Percentiles rank a stretch among this genome's conserved stretches.
phyloP scores from a whole-genome alignment of 2,113 vertebrate genomes.

The Chaetura pelagica region DNA sequence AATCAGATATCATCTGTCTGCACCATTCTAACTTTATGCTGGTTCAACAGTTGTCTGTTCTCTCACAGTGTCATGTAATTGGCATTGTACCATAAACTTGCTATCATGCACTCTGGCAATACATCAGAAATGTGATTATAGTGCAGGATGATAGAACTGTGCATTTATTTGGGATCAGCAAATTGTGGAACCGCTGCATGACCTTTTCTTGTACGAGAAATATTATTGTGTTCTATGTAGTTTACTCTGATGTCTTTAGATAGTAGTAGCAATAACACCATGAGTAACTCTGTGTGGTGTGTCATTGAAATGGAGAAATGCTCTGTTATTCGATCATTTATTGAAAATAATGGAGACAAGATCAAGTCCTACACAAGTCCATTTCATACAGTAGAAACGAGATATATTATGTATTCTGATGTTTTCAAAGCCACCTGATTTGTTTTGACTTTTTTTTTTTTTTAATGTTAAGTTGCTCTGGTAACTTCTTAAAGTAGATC shows the following conservation, averaged over 20 bases:
- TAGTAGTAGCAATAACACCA: slow-evolving; percentile 28
- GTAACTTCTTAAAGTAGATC: not conserved
- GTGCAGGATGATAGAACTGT: slow-evolving; percentile 13
- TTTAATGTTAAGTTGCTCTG: not conserved
- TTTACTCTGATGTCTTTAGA: slow-evolving; percentile 46
- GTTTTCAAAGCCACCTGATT: not conserved
- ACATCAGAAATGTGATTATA: slow-evolving; percentile 37
- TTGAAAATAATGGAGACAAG: not conserved
- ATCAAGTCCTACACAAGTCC: not conserved
- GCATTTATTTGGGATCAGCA: slow-evolving; percentile 36
- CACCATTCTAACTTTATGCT: slow-evolving; percentile 43
- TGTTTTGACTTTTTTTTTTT: not conserved
- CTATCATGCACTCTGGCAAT: not conserved
- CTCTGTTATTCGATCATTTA: not conserved
- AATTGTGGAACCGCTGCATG: slow-evolving; percentile 6
- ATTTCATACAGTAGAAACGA: not conserved
- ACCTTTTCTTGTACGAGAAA: slow-evolving; percentile 27
- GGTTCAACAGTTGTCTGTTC: slow-evolving; percentile 47
- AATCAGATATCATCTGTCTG: slow-evolving; percentile 60
- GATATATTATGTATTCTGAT: not conserved
- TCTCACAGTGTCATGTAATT: slow-evolving; percentile 13
- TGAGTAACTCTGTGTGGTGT: not conserved
- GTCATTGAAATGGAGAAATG: not conserved
- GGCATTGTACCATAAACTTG: slow-evolving; percentile 20
- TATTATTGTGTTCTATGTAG: not conserved